Conservation (phyloP, 2,797 vertebrate species). For the Psittacula derbiana region DNA sequence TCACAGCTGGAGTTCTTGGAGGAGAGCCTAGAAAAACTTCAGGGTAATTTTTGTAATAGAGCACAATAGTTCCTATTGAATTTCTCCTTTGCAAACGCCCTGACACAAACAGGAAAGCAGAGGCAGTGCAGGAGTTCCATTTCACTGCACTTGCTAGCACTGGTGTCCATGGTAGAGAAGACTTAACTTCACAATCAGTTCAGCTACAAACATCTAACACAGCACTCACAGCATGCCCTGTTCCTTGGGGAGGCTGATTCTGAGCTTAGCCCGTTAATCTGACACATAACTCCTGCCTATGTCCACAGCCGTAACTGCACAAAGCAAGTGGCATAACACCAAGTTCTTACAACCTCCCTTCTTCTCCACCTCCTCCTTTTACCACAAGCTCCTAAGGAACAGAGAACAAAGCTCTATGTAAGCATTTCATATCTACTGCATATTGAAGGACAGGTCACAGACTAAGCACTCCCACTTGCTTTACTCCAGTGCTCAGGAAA, state of each 20-base stretch:
- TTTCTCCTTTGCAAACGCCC: background rate
- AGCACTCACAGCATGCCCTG: background rate
- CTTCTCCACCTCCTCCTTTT: background rate
- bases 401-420: background rate
- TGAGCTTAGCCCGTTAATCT: background rate
- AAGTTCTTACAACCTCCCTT: background rate
- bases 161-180: background rate
- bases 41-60: background rate
- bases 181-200: background rate
- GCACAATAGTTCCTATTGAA: conserved; percentile 1
- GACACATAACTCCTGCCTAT: background rate
- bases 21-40: background rate
- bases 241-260: background rate
- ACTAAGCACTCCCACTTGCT: accelerated
- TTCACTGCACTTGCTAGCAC: background rate
- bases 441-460: background rate
- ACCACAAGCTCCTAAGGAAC: background rate
- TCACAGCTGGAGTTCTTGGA: background rate
- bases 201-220: background rate
- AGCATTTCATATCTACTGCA: background rate
- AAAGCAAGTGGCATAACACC: background rate
- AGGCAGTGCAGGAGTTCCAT: background rate
- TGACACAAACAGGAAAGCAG: background rate
- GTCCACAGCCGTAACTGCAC: background rate
- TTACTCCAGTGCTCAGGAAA: background rate